Conservation (phyloP, 1,140 invertebrate species). For the Zaprionus vittiger region DNA sequence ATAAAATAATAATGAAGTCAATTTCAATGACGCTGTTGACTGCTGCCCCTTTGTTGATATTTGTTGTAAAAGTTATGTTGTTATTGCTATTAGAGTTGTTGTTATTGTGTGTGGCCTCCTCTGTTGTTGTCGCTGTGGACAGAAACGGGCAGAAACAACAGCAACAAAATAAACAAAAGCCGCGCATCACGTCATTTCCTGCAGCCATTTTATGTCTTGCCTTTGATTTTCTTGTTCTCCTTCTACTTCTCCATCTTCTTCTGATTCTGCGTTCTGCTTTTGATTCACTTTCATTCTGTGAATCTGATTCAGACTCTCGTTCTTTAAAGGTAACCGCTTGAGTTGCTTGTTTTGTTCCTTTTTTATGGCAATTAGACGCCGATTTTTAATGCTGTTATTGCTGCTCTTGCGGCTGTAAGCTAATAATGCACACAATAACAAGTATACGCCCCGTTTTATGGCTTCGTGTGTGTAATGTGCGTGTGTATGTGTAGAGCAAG, state of each 20-base stretch:
- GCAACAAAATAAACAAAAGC: conserved; percentile 62
- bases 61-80: conserved; percentile 55
- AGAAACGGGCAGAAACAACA: conserved; percentile 55
- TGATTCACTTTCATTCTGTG: neutral
- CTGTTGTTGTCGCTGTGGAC: conserved; percentile 42
- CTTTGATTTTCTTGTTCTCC: conserved; percentile 50
- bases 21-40: conserved; percentile 67
- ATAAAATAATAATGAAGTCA: conserved; percentile 81
- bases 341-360: conserved; percentile 40
- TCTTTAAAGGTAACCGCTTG: conserved; percentile 37
- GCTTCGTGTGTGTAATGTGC: conserved; percentile 12
- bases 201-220: conserved; percentile 72
- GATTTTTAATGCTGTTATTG: conserved; percentile 38
- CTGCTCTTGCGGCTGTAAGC: conserved; percentile 44
- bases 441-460: conserved; percentile 45
- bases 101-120: conserved; percentile 32
- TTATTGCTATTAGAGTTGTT: conserved; percentile 50
- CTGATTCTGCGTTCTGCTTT: neutral
- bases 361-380: conserved; percentile 62
- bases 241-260: neutral
- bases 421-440: conserved; percentile 43
- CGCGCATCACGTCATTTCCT: conserved; percentile 73
- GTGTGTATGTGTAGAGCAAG: conserved; percentile 38
- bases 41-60: conserved; percentile 45
- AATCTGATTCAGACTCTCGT: neutral